Conservation (phyloP, 2,797 vertebrate species). For the Pyrrhura leucotis region DNA sequence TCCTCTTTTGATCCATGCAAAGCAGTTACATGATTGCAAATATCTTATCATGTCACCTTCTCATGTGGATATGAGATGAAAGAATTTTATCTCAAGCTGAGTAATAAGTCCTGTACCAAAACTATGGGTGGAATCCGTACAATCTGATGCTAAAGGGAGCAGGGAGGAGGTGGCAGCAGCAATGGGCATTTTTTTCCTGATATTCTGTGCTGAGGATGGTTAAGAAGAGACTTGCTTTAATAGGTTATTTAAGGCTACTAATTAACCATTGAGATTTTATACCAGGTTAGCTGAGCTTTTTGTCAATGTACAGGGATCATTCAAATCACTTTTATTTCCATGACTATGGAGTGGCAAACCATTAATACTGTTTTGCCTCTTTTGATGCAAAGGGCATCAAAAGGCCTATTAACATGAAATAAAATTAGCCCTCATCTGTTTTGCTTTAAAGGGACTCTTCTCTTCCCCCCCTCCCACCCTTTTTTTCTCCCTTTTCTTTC, state of each 20-base stretch:
- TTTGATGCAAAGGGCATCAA: not conserved
- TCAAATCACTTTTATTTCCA: constrained; percentile 33
- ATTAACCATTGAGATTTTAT: constrained; percentile 33
- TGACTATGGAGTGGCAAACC: not conserved
- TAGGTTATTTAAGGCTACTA: constrained; percentile 7
- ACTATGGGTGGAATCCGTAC: constrained; percentile 51
- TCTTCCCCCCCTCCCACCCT: not conserved
- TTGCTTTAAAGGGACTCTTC: constrained; percentile 64
- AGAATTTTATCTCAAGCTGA: constrained; percentile 74
- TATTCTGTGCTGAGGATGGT: not conserved
- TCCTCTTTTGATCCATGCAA: constrained; percentile 83
- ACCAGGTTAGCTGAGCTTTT: not conserved
- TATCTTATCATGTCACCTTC: constrained; percentile 79
- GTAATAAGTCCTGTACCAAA: constrained; percentile 65
- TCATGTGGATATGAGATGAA: constrained; percentile 75
- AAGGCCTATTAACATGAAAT: constrained; percentile 59
- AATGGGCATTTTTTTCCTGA: not conserved
- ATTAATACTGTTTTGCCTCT: not conserved
- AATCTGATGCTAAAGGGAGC: constrained; percentile 39
- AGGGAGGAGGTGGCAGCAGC: not conserved
- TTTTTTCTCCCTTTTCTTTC: not conserved
- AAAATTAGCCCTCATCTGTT: constrained; percentile 62
- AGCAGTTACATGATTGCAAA: constrained; percentile 81
- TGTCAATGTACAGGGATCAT: not conserved
- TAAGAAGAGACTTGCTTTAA: constrained; percentile 26